A percentile compares a stretch with the other conserved stretches of the same genome.
Conservation (phyloP, 2,888 invertebrate species). For the Leptopilina syphax region DNA sequence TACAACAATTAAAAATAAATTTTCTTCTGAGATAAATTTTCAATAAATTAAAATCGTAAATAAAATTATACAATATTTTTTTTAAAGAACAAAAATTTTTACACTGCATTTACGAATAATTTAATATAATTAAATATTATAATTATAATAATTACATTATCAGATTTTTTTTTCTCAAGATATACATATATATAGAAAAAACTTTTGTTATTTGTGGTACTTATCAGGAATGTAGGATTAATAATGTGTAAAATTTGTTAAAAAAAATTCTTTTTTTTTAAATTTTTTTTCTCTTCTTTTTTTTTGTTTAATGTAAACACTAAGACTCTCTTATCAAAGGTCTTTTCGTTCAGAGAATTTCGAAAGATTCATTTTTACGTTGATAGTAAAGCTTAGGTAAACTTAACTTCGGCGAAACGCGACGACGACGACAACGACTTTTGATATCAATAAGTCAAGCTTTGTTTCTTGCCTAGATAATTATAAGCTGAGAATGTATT, state of each 20-base stretch:
- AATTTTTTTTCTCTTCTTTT: slow-evolving; percentile 1
- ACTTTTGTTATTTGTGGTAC: slow-evolving; percentile 6
- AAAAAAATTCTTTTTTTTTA: neutral
- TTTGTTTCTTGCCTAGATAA: slow-evolving; percentile 16
- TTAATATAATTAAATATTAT: no score
- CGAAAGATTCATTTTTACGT: slow-evolving; percentile 29
- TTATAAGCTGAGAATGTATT: slow-evolving; percentile 16
- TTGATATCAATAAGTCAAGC: slow-evolving; percentile 17
- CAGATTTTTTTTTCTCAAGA: no score
- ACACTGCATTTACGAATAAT: no score
- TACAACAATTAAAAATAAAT: neutral
- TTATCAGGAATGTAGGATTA: slow-evolving; percentile 16
- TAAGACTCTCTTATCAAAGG: slow-evolving; percentile 28
- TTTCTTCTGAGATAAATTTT: no score
- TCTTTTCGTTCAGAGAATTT: slow-evolving; percentile 22
- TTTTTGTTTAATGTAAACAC: slow-evolving; percentile 22
- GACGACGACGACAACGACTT: neutral
- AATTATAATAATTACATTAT: no score
- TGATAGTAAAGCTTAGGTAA: slow-evolving; percentile 37
- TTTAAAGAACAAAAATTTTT: no score
- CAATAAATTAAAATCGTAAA: no score
- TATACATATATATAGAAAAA: neutral
- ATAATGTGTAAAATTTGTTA: slow-evolving; percentile 12
- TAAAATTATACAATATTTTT: no score
- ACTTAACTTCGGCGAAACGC: slow-evolving; percentile 20